Base-by-base conservation (phyloP, 1,140 invertebrate species). In the Bombus pascuorum region DNA sequence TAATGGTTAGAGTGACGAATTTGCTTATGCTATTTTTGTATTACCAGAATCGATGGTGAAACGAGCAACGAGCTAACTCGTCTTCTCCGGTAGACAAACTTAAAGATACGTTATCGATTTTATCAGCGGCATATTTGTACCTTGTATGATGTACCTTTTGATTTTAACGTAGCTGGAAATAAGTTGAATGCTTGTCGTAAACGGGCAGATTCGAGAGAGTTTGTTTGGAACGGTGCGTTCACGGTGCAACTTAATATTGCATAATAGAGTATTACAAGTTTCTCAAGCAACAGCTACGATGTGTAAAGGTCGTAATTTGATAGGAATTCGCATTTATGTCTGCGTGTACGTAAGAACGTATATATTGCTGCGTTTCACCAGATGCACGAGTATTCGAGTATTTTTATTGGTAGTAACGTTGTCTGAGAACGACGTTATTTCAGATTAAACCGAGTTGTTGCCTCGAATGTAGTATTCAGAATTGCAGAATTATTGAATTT, bases 251-350 rank as follows among this genome's bases (percentile, higher is more conserved):
- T 65, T 42, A 25, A 65, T 32, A 59, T 42, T 65, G 28, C 28
- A 65, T 78, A 78, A 78, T 65, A 15, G n/a, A 22, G 25, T 13
- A 42, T 78, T 78, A 32, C 28, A n/a, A 32, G 37, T 28, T 77
- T 18, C 57, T 65, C n/a, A 10, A 65, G 37, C 8, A 62, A 59
- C 53, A n/a, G 13, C 39, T n/a, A 42, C 53, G 15, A 25, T 32
- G 12, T 22, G 37, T 62, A 39, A 37, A 77, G 37, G 34, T 77
- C 57, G 37, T 39, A 42, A 77, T 77, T 77, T 39, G 75, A 62
- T 77, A 32, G n/a, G 72, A 74, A 74, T 47, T 15, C n/a, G 0
- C 15, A 53, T 53, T 53, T 53, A 53, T 22, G 18, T 53, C 5
- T 47, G 10, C 42, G 47, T 32, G n/a, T 9, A 32, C 13, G 28